A percentile compares a stretch with the other conserved stretches of the same genome.
Conservation (phyloP, 2,113 vertebrate species). For the Chloebia gouldiae region DNA sequence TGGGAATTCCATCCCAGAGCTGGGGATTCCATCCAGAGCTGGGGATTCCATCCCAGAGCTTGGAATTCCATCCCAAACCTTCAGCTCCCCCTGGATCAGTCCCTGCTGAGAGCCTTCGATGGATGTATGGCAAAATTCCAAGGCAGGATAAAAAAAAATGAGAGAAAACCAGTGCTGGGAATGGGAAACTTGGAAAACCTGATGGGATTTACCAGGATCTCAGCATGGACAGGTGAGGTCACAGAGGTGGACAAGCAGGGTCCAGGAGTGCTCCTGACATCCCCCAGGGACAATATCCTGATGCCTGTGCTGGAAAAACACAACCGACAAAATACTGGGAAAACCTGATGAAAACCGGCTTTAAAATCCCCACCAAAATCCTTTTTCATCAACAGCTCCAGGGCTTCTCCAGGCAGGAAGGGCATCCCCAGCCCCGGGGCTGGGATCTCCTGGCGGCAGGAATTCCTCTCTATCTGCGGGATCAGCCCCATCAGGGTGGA, state of each 20-base stretch:
- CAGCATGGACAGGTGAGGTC: background rate
- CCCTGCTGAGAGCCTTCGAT: background rate
- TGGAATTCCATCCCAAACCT: background rate
- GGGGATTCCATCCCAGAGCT: background rate
- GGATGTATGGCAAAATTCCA: background rate
- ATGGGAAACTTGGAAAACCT: background rate
- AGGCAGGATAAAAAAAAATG: background rate
- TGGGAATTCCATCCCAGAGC: background rate
- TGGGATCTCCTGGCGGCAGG: rapidly evolving
- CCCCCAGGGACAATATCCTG: background rate
- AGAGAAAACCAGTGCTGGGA: background rate
- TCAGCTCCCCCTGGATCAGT: background rate
- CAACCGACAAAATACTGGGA: background rate
- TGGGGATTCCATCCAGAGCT: background rate
- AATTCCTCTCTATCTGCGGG: rapidly evolving
- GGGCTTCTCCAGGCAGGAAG: background rate
- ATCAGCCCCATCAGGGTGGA: background rate
- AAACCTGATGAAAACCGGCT: background rate
- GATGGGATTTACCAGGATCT: background rate
- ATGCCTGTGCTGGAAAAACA: background rate
- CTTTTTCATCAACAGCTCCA: background rate
- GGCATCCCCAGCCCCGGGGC: background rate
- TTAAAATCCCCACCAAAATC: background rate
- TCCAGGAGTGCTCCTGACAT: background rate
- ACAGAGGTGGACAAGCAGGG: rapidly evolving